Evolutionary conservation across 2,797 vertebrate species (phyloP), one percentile per base, ranked within the genome.

Genomic region (Telmatherina bonti): DNA sequence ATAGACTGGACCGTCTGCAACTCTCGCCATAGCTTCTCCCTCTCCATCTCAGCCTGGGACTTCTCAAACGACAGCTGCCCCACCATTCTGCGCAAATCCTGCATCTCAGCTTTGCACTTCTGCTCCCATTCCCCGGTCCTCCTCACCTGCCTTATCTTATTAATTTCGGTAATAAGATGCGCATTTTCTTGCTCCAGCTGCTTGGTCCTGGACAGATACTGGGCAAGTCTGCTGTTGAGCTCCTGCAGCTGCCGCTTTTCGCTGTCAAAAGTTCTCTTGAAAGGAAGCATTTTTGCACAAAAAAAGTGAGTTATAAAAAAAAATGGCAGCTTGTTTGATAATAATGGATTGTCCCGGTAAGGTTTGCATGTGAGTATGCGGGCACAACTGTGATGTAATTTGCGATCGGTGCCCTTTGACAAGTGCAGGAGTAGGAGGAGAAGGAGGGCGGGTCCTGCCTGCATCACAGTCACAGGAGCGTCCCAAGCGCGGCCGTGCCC

Each of bases 101-200:
- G 89, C 87, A 96, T 88, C 89, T 97, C 96, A 11, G 86, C 83
- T 72, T 91, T 92, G 84, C 85, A 90, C 30, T 57, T 68, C 5
- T 81, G 62, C 18, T 93, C 91, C 86, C 81, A 64, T 27, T 83
- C 88, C 45, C 51, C 29, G 9, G 41, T 79, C 70, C 62, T 85
- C 60, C 62, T 85, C 61, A 76, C 81, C 8, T 92, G 88, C 45
- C 91, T 89, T 67, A 95, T 86, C 67, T 88, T 67, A 27, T 89
- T 92, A 53, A 98, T 93, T 85, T 97, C 96, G 10, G 75, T 70
- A 0, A 95, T 85, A 41, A 99, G 92, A 36, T 82, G 83, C 58
- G 87, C 85, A 80, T 99, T 98, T 85, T 99, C 97, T 22, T 94
- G 91, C 93, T 99, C 98, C 88, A 99, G 74, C 65, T 96, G 93